Evolutionary conservation across 2,797 vertebrate genomes (phyloP).

Genomic region (Schizopygopsis pylzovi): DNA sequence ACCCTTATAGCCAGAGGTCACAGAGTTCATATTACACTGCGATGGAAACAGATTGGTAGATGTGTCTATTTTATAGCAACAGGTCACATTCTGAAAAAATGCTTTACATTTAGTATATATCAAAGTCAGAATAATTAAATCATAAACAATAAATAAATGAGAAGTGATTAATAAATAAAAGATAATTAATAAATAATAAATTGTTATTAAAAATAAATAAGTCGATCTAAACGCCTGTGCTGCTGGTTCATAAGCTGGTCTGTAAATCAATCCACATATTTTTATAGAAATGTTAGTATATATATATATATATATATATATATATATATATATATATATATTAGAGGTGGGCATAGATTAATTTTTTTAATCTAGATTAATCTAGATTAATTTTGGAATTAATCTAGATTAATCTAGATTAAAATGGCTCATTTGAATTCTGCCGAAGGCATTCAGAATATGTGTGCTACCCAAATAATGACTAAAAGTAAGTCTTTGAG

Average conservation of each 20-base stretch:
- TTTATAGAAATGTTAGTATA: neutral
- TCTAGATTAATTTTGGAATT: too few relatives aligned
- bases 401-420: too few relatives aligned
- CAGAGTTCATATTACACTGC: neutral
- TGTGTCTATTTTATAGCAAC: slow-evolving; percentile 2
- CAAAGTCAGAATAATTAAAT: neutral
- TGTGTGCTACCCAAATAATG: too few relatives aligned
- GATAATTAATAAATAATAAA: neutral
- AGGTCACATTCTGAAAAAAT: neutral
- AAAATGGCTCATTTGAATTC: too few relatives aligned
- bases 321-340: neutral
- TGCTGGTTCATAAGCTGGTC: neutral
- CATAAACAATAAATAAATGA: neutral
- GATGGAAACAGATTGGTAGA: neutral
- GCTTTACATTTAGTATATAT: neutral
- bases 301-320: too few relatives aligned
- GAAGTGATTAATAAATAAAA: neutral
- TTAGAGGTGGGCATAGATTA: too few relatives aligned
- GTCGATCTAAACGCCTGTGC: neutral
- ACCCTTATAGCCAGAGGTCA: slow-evolving; percentile 19
- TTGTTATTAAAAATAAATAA: neutral
- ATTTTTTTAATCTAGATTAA: too few relatives aligned
- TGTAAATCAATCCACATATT: neutral
- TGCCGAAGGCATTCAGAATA: too few relatives aligned
- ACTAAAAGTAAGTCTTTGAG: too few relatives aligned